Evolutionary conservation across 2,113 vertebrate genomes (phyloP).

Genomic region (Rhipidura dahli): DNA sequence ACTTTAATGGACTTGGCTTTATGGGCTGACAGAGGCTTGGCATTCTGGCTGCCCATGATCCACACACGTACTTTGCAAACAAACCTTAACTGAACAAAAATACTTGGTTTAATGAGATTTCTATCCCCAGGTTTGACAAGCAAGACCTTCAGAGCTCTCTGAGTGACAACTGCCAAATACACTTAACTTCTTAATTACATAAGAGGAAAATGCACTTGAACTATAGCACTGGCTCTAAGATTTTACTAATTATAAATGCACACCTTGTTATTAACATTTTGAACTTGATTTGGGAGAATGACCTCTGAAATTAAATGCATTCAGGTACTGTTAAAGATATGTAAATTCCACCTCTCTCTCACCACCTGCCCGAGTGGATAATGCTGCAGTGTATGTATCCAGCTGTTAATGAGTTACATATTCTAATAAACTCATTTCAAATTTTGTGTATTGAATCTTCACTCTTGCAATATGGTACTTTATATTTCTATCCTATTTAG

Average conservation of each 20-base stretch:
- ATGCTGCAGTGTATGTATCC: background rate
- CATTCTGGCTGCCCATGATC: background rate
- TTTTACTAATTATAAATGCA: constrained; percentile 78
- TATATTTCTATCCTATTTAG: constrained; percentile 58
- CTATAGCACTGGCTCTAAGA: constrained; percentile 51
- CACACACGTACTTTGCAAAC: background rate
- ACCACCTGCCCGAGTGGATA: constrained; percentile 7
- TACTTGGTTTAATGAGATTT: constrained; percentile 66
- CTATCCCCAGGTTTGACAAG: constrained; percentile 38
- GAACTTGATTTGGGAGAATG: constrained; percentile 82
- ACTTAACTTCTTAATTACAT: constrained; percentile 80
- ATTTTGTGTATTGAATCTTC: constrained; percentile 41
- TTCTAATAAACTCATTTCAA: constrained; percentile 57
- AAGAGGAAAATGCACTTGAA: constrained; percentile 70
- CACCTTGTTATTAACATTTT: constrained; percentile 86
- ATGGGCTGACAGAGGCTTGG: background rate
- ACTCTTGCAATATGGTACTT: constrained; percentile 53
- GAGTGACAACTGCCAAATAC: constrained; percentile 82
- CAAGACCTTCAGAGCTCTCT: constrained; percentile 42
- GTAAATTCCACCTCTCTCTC: constrained; percentile 13
- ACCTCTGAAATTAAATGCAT: constrained; percentile 70
- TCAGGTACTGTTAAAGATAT: constrained; percentile 43
- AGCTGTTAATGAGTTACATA: constrained; percentile 46
- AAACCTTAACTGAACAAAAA: background rate
- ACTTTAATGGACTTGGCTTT: background rate